Base-by-base conservation (phyloP, 2,888 invertebrate species). In the Matsumyia berberina region DNA sequence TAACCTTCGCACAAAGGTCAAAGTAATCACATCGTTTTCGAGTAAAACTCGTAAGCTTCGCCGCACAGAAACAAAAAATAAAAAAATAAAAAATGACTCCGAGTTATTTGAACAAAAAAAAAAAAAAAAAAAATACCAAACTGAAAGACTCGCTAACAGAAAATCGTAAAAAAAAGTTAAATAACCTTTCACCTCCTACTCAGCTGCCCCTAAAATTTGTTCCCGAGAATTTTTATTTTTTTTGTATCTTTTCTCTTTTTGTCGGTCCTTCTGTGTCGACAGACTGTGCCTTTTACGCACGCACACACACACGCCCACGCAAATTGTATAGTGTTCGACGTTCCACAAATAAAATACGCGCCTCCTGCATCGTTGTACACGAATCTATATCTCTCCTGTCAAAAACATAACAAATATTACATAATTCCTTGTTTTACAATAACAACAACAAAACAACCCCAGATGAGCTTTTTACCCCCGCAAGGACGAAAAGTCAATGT, bases 1-100 rank as follows among this genome's bases (percentile, higher is more conserved):
- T 73, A 83, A 83, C 83, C 83, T 83, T 73, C 73, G 55, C 44
- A 57, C 49, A 79, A 79, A 79, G 83, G 83, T 83, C 79, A 74
- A 79, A 79, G 79, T 64, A 83, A 83, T 83, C 83, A 83, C 57
- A 49, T 17, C 53, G 77, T 69, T 79, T 24, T 51, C 17, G 29
- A 29, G 58, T 58, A 51, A 69, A 69, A 44, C 37, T 44, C 60
- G 24, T 58, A 66, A 69, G 42, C 66, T 49, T 39, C 1, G 2
- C 1, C 46, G 24, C 9, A 39, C 37, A 58, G 11, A 33, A n/a
- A 24, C 37, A 15, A 17, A 53, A 6, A 35, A 57, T n/a, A 57
- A 57, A 55, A 15, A 6, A 15, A 44, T 6, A 51, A 17, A 49
- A 55, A 60, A 60, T 33, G 37, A 57, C 55, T 49, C 42, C 35